A percentile compares a stretch with the other conserved stretches of the same genome.
These are phyloP conservation scores for Auanema freiburgensis DNA, from an alignment of 2,888 invertebrate genomes.

Conservation along the genomic window DNA sequence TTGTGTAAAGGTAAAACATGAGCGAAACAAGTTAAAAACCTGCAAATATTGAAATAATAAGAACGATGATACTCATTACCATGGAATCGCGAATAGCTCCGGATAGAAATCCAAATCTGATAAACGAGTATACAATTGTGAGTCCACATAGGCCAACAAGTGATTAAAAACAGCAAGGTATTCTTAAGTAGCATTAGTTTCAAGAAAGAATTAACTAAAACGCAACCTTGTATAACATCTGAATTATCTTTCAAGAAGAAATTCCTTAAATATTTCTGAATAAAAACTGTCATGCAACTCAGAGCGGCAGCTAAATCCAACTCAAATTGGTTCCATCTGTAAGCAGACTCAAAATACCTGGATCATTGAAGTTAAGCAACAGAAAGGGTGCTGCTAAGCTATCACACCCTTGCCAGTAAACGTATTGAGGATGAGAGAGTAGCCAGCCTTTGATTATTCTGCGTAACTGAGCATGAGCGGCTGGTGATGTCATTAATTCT, in stretches of 20 bases:
- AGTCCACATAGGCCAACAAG: conserved; percentile 91
- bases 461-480: conserved; percentile 87
- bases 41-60: conserved; percentile 64
- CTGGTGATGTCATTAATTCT: conserved; percentile 87
- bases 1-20: conserved; percentile 98
- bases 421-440: conserved; percentile 87
- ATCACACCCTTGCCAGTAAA: conserved; percentile 99
- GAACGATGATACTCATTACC: too few relatives aligned
- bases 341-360: conserved; percentile 72
- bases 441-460: conserved; percentile 80
- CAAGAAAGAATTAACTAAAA: conserved; percentile 4
- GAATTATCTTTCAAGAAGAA: conserved; percentile 97
- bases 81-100: conserved; percentile 95
- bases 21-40: conserved; percentile 68
- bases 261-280: conserved; percentile 91
- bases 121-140: conserved; percentile 85
- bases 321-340: not conserved
- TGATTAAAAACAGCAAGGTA: conserved; percentile 95
- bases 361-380: conserved; percentile 91
- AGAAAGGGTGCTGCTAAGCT: conserved; percentile 96
- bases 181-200: conserved; percentile 69
- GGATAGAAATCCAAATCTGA: conserved; percentile 89
- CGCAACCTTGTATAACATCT: conserved; percentile 81
- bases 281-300: conserved; percentile 89
- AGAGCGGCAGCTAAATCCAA: conserved; percentile 82